Evolutionary conservation across 1,140 invertebrate genomes (phyloP).

Genomic region (Eriosoma lanigerum): DNA sequence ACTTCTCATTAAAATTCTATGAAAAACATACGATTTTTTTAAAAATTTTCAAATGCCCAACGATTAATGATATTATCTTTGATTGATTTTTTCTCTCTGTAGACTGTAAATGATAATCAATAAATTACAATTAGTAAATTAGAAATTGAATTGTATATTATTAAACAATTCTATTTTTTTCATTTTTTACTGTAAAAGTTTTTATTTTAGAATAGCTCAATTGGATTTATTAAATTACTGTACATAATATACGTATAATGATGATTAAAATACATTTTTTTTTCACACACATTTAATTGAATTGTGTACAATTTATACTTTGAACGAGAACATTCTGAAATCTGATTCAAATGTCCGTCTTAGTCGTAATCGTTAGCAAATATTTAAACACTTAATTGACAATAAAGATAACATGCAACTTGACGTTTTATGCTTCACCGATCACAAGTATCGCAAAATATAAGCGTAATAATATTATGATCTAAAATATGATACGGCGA

Average conservation of each 20-base stretch:
- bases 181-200: not conserved
- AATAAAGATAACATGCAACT: conserved; percentile 10
- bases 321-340: not conserved
- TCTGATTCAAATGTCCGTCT: not conserved
- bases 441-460: not conserved
- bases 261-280: not conserved
- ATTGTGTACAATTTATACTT: not conserved
- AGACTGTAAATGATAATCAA: too few species aligned
- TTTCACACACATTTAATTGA: not conserved
- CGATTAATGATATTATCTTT: too few species aligned
- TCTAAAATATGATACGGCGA: not conserved
- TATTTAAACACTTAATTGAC: not conserved
- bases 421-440: not conserved
- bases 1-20: too few species aligned
- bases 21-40: too few species aligned
- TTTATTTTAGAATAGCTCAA: not conserved
- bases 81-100: too few species aligned
- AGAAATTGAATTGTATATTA: too few species aligned
- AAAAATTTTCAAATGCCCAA: too few species aligned
- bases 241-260: not conserved
- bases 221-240: not conserved
- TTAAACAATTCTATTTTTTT: not conserved
- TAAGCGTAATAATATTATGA: not conserved
- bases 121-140: too few species aligned
- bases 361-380: conserved; percentile 16